Evolutionary conservation across 2,888 invertebrate genomes (phyloP).

Genomic region (Kuschelorhynchus macadamiae): DNA sequence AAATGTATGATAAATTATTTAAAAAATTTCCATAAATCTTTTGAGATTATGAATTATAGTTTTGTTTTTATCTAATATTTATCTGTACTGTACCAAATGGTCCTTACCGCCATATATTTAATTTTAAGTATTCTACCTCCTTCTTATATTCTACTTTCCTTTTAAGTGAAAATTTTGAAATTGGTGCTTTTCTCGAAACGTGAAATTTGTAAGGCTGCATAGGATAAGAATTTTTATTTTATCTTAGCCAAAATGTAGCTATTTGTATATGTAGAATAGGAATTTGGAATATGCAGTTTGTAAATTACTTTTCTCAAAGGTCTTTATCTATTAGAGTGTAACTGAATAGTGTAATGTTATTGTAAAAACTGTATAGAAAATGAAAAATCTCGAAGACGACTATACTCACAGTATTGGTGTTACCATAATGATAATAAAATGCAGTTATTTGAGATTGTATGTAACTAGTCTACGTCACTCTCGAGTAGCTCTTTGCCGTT

Average conservation of each 20-base stretch:
- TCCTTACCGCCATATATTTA: constrained; percentile 46
- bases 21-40: constrained; percentile 32
- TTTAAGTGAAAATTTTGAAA: constrained; percentile 16
- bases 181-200: constrained; percentile 25
- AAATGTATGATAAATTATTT: constrained; percentile 51
- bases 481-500: constrained; percentile 63
- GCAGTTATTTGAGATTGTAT: constrained; percentile 64
- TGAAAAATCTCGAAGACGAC: constrained; percentile 16
- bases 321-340: constrained; percentile 6
- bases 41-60: constrained; percentile 22
- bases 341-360: constrained; percentile 8
- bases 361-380: constrained; percentile 46
- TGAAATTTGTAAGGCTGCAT: constrained; percentile 11
- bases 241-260: not conserved
- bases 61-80: constrained; percentile 45
- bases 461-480: constrained; percentile 66
- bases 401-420: constrained; percentile 46
- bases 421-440: constrained; percentile 29
- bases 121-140: constrained; percentile 42
- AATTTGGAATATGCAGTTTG: constrained; percentile 3
- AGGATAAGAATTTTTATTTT: constrained; percentile 2
- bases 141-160: constrained; percentile 7
- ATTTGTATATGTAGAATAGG: not conserved
- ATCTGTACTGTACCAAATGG: constrained; percentile 48
- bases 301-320: constrained; percentile 5